Evolutionary conservation across 2,888 invertebrate genomes (phyloP), one percentile per base, ranked within the genome.

Genomic region (Caenorhabditis imperialis): DNA sequence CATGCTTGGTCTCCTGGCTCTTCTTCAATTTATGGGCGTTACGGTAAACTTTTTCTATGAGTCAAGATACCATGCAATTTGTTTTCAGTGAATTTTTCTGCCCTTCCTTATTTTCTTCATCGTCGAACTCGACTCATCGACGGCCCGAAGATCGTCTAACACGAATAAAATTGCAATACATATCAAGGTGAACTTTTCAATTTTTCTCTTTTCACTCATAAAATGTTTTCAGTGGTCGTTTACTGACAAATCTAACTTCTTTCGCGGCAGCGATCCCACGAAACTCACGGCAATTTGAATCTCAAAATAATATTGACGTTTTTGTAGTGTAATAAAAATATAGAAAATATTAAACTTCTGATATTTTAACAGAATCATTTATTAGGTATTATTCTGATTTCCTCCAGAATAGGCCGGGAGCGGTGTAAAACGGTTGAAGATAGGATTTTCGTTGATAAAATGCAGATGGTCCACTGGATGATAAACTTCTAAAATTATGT

Each of bases 21-120:
- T 70, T 61, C 30, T 75, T 75, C 63, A 75, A 75, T 58, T 65
- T 75, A 54, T 75, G 70, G 70, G 75, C 75, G 38, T 61, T 75
- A 55, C 61, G 75, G 75, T 75, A 16, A 18, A 37, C 23, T 16
- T 23, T 1, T 3, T 20, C 2, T 35, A 5, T 55, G 23, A 16
- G 1, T 18, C 5, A 12, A 37, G 48, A 8, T 10, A n/a, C n/a
- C n/a, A n/a, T 54, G 20, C 27, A 8, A 27, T 51, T 23, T 14
- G 33, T 30, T 71, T 71, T 38, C 58, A 72, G 72, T 57, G 72
- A 72, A 38, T 72, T 72, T 33, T 72, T 72, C 63, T 72, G 72
- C 27, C 72, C 72, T 0, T 38, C 58, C 3, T 38, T 72, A 57
- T 65, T 65, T 33, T 35, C 42, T 50, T 72, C 63, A 37, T 18